Evolutionary conservation across 1,140 invertebrate species (phyloP).

Genomic region (Sitophilus oryzae): DNA sequence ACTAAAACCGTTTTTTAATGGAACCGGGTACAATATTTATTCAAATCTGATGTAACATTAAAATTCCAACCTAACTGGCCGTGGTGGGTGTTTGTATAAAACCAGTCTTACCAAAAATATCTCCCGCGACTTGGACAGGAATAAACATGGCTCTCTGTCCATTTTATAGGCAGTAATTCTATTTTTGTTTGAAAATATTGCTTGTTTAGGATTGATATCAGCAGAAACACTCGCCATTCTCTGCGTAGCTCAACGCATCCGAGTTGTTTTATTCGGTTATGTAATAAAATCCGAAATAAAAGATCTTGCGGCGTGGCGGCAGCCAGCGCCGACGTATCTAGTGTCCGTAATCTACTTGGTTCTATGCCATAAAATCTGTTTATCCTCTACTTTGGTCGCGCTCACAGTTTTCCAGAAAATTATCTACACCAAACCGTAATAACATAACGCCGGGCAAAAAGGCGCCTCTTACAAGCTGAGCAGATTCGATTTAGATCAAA

Average conservation of each 20-base stretch:
- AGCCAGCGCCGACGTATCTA: not conserved
- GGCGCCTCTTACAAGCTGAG: too few species aligned
- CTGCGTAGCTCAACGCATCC: constrained; percentile 1
- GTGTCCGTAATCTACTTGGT: not conserved
- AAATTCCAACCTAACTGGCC: constrained; percentile 21
- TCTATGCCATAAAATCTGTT: too few species aligned
- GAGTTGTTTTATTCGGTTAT: not conserved
- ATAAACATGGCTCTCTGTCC: constrained; percentile 20
- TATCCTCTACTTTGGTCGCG: too few species aligned
- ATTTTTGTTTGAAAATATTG: constrained; percentile 15
- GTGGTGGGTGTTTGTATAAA: constrained; percentile 25
- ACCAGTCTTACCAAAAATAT: constrained; percentile 27
- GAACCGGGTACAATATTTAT: constrained; percentile 17
- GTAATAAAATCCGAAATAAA: not conserved
- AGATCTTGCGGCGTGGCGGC: not conserved
- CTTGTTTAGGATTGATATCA: constrained; percentile 22
- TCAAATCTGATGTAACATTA: constrained; percentile 19
- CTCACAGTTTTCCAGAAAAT: too few species aligned
- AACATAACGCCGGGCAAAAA: too few species aligned
- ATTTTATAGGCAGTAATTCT: constrained; percentile 22
- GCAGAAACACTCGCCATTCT: constrained; percentile 7
- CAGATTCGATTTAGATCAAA: too few species aligned
- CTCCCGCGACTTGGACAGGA: constrained; percentile 2
- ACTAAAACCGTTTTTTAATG: constrained; percentile 13
- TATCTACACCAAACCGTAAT: too few species aligned